Evolutionary conservation across 2,888 invertebrate genomes (phyloP).

Genomic region (Onchidella celtica): DNA sequence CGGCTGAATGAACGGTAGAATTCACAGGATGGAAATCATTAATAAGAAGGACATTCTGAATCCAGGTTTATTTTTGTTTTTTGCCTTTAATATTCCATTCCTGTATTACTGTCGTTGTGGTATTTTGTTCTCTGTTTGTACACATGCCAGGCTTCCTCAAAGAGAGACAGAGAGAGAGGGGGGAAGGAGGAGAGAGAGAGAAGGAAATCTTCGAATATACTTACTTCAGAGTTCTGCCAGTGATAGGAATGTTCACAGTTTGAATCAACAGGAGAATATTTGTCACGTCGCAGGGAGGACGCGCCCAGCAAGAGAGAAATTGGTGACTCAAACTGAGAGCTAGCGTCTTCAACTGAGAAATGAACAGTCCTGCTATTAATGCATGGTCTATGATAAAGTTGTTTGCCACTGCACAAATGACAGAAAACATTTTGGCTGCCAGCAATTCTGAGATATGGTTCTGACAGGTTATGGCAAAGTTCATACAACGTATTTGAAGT

Average conservation of each 20-base stretch:
- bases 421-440: conserved; percentile 12
- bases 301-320: not conserved
- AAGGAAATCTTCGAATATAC: not conserved
- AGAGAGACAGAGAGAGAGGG: no score
- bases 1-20: no score
- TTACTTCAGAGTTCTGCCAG: not conserved
- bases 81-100: no score
- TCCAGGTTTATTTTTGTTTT: no score
- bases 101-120: no score
- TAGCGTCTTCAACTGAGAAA: no score
- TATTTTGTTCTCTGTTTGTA: no score
- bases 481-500: not conserved
- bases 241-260: not conserved
- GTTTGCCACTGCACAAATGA: conserved; percentile 1
- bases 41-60: no score
- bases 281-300: not conserved
- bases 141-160: no score
- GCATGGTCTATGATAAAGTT: not conserved
- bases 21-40: no score
- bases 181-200: not conserved
- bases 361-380: no score
- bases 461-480: not conserved
- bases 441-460: not conserved
- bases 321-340: no score
- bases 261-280: not conserved